Evolutionary conservation across 1,140 invertebrate genomes (phyloP), one percentile per base, ranked within the genome.

Genomic region (Drosophila oshimai): DNA sequence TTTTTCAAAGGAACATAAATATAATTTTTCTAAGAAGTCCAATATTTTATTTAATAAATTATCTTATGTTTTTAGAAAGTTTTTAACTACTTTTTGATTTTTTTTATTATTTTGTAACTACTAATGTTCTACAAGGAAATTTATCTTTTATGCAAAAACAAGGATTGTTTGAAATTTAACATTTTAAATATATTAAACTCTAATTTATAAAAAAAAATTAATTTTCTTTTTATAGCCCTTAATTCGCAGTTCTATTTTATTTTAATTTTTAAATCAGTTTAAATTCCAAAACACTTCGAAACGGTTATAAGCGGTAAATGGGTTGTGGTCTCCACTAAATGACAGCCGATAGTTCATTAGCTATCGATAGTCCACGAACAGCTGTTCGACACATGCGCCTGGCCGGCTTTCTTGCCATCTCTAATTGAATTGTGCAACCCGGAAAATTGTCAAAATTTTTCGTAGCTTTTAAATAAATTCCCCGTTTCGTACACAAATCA

Each of bases 361-460:
- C 9, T 29, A 47, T 64, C 61, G 60, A 47, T 47, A 26, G 2
- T 12, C n/a, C 0, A 10, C 6, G 6, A 26, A 29, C 31, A 33
- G 33, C 65, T 37, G 50, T 29, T 20, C 0, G 9, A 0, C 22
- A 22, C 58, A 62, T 15, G 58, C 24, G 36, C 5, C 22, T 4
- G 6, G 0, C 53, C 58, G 58, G 58, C 64, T 70, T 37, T 29
- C 42, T 24, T 70, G 7, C 20, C 67, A 70, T 57, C 64, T n/a
- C 64, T 47, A 33, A 17, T 29, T 36, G 24, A 69, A 70, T 70
- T 70, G 65, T 70, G 67, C 67, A 70, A 70, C 31, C 42, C 51
- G 53, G 53, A 69, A 70, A 70, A 69, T 58, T 70, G 41, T 47
- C 50, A 47, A 70, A 64, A 64, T 18, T 26, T 31, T 34, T 28